Percentiles rank a stretch among this genome's conserved stretches.
phyloP scores from a whole-genome alignment of 2,113 vertebrate species.

The Rousettus leschenaultii region DNA sequence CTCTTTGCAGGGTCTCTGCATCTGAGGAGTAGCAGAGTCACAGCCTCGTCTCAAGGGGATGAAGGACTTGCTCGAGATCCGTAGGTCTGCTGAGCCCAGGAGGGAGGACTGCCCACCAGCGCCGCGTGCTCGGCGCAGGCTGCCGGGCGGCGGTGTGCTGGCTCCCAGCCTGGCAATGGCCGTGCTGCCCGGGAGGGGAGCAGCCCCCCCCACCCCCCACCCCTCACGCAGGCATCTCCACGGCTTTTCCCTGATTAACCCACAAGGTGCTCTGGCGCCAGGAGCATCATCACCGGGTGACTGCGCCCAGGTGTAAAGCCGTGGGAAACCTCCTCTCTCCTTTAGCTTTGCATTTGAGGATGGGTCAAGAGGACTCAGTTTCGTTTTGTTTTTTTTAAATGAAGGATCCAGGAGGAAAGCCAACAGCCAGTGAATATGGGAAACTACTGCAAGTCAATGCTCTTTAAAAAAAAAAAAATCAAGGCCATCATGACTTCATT shows the following conservation, averaged over 20 bases:
- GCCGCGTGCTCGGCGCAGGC: rapidly evolving
- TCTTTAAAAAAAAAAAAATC: neutral
- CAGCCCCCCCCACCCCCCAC: neutral
- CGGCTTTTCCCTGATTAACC: rapidly evolving
- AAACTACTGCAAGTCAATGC: neutral
- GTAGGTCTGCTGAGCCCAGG: neutral
- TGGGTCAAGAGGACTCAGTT: neutral
- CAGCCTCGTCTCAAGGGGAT: neutral
- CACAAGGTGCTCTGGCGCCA: rapidly evolving
- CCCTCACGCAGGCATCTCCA: too few species aligned
- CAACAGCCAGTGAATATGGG: neutral
- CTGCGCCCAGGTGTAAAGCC: rapidly evolving
- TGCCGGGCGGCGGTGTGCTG: rapidly evolving
- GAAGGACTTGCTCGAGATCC: neutral
- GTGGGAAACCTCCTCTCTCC: neutral
- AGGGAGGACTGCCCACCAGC: rapidly evolving
- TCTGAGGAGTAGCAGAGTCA: neutral
- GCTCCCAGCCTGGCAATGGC: neutral
- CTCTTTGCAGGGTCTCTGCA: neutral
- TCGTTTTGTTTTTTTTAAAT: neutral
- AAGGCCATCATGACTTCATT: neutral
- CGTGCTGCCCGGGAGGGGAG: rapidly evolving
- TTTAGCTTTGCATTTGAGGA: neutral
- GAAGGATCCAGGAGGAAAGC: neutral
- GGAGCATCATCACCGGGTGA: rapidly evolving